These are phyloP conservation scores for Diglossa brunneiventris DNA, from an alignment of 2,113 vertebrate genomes.

Conservation along the genomic window DNA sequence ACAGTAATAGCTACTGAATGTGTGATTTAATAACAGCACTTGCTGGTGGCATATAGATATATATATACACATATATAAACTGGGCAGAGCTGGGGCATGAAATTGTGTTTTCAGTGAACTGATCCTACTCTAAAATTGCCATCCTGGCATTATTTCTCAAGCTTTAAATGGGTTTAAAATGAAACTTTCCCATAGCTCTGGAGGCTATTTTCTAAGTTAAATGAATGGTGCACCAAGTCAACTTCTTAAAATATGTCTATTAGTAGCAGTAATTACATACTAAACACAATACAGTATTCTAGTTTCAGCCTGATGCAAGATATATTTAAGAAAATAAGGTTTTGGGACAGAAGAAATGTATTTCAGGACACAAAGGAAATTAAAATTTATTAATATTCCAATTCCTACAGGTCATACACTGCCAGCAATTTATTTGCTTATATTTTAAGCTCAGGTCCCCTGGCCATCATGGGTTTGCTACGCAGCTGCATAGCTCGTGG, in stretches of 20 bases:
- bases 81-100: not conserved
- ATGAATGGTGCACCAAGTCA: not conserved
- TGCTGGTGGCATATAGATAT: not conserved
- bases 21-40: constrained; percentile 21
- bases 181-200: not conserved
- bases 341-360: not conserved
- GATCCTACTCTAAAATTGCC: not conserved
- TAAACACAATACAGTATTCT: not conserved
- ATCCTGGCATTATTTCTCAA: not conserved
- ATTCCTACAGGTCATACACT: not conserved
- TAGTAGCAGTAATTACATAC: not conserved
- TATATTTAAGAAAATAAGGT: not conserved
- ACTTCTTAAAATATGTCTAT: not conserved
- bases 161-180: not conserved
- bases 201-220: not conserved
- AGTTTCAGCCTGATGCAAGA: not conserved
- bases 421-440: not conserved
- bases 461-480: not conserved
- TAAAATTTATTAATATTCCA: not conserved
- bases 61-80: not conserved
- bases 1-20: not conserved
- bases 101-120: not conserved
- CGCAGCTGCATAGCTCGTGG: not conserved
- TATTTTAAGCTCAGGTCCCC: constrained; percentile 3
- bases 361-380: not conserved